phyloP scores from a whole-genome alignment of 2,888 invertebrate genomes.

The Hydrotaea cyrtoneurina region DNA sequence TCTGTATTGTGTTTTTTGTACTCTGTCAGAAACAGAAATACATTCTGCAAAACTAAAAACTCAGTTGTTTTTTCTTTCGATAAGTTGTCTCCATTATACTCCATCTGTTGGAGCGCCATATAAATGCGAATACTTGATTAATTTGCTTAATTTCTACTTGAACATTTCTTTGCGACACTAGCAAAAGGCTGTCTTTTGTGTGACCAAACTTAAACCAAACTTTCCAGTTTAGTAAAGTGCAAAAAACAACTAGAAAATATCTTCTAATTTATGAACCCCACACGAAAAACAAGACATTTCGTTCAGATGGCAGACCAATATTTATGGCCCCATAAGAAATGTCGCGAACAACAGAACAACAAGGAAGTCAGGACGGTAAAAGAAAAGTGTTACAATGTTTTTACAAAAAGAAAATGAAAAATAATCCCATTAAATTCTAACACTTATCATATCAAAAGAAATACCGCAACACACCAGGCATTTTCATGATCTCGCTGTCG shows the following conservation, averaged over 20 bases:
- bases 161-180: too few relatives aligned
- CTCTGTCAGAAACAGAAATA: too few relatives aligned
- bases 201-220: too few relatives aligned
- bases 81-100: too few relatives aligned
- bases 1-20: too few relatives aligned
- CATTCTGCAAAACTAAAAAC: too few relatives aligned
- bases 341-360: background rate
- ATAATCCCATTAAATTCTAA: constrained; percentile 51
- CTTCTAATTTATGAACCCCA: background rate
- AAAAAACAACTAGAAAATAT: background rate
- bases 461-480: constrained; percentile 47
- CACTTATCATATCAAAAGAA: constrained; percentile 52
- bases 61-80: too few relatives aligned
- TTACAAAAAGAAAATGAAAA: background rate
- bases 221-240: too few relatives aligned
- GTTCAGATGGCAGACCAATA: background rate
- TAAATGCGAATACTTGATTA: too few relatives aligned
- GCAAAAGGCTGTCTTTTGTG: too few relatives aligned
- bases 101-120: too few relatives aligned
- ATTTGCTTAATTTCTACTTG: too few relatives aligned
- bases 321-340: constrained; percentile 11
- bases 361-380: constrained; percentile 25
- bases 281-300: background rate
- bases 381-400: constrained; percentile 13
- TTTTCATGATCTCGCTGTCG: background rate